Evolutionary conservation across 2,797 vertebrate genomes (phyloP).

Genomic region (Chelmon rostratus): DNA sequence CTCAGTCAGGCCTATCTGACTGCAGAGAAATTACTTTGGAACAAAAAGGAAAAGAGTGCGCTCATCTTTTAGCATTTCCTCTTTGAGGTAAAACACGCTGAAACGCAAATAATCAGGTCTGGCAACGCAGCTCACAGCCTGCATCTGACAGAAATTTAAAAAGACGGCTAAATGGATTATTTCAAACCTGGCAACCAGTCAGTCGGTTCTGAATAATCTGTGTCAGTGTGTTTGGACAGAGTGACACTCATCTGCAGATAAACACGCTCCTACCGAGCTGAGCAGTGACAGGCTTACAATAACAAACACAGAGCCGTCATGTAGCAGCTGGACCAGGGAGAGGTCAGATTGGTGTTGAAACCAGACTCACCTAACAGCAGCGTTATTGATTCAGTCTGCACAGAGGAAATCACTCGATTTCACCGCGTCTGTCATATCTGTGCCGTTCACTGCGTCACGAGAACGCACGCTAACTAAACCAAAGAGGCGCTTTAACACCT

Average conservation of each 20-base stretch:
- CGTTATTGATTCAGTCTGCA: conserved; percentile 22
- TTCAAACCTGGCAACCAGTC: conserved; percentile 55
- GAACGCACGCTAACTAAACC: not conserved
- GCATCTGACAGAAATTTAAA: conserved; percentile 1
- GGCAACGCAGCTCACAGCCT: not conserved
- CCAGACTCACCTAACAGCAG: conserved; percentile 4
- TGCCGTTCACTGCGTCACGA: not conserved
- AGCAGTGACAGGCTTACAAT: conserved; percentile 16
- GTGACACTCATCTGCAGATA: conserved; percentile 34
- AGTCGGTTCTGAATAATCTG: conserved; percentile 35
- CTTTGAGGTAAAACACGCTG: not conserved
- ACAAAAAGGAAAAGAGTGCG: not conserved
- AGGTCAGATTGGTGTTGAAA: conserved; percentile 29
- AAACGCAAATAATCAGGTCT: conserved; percentile 5
- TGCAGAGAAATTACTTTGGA: not conserved
- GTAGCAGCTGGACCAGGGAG: conserved; percentile 26
- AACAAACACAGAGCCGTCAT: conserved; percentile 38
- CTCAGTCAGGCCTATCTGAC: conserved; percentile 11
- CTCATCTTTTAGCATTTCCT: not conserved
- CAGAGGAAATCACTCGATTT: conserved; percentile 10
- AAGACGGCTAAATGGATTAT: conserved; percentile 30
- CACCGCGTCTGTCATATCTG: not conserved
- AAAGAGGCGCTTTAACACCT: too few species aligned
- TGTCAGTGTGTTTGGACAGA: conserved; percentile 33
- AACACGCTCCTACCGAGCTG: conserved; percentile 23